Percentiles rank a stretch among this genome's conserved stretches.
These are phyloP conservation scores for Euclidia mi DNA, from an alignment of 2,888 invertebrate genomes.

Conservation along the genomic window DNA sequence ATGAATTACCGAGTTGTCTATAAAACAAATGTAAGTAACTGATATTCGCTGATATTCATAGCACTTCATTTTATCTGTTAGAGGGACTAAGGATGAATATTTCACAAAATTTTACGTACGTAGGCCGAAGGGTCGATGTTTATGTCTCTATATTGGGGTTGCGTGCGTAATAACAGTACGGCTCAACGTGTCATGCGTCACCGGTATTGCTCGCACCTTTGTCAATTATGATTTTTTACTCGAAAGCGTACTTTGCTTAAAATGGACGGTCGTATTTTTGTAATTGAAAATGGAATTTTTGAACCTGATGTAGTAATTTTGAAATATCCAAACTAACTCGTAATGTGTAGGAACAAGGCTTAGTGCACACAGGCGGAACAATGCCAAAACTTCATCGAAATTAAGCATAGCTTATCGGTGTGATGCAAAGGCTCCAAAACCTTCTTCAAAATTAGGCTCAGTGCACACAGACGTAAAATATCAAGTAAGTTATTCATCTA, in stretches of 20 bases:
- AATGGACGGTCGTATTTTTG: conserved; percentile 7
- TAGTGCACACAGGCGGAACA: too few relatives aligned
- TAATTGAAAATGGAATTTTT: neutral
- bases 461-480: too few relatives aligned
- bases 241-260: conserved; percentile 1
- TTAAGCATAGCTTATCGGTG: too few relatives aligned
- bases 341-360: too few relatives aligned
- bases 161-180: conserved; percentile 80
- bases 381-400: too few relatives aligned
- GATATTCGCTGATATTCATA: neutral
- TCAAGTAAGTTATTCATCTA: too few relatives aligned
- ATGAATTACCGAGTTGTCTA: too few relatives aligned
- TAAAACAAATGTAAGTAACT: too few relatives aligned
- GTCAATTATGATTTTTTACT: conserved; percentile 54
- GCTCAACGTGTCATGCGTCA: conserved; percentile 74
- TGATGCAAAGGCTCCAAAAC: too few relatives aligned
- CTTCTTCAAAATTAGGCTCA: too few relatives aligned
- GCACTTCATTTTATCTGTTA: neutral
- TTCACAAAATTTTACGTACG: conserved; percentile 72
- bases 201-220: conserved; percentile 56
- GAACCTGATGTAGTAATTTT: too few relatives aligned
- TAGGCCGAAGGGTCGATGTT: conserved; percentile 66
- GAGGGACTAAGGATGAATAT: conserved; percentile 50
- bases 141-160: conserved; percentile 84
- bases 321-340: too few relatives aligned